Conservation (phyloP, 1,140 invertebrate genomes). For the Philopotamus ludificatus region DNA sequence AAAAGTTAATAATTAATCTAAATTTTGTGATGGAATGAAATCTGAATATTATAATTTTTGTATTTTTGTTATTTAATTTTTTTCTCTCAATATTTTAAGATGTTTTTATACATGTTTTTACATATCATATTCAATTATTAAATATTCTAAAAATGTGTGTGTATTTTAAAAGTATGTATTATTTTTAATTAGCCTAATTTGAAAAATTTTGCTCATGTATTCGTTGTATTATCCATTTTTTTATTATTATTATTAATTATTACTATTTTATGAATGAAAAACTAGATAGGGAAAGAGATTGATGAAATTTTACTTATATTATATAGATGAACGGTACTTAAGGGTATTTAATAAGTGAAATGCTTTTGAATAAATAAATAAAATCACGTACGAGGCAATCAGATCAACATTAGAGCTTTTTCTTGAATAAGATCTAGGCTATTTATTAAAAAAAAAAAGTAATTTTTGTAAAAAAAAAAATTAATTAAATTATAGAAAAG, state of each 20-base stretch:
- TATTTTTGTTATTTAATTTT: too few relatives aligned
- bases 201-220: background rate
- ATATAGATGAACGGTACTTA: background rate
- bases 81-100: too few relatives aligned
- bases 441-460: constrained; percentile 8
- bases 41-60: too few relatives aligned
- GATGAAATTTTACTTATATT: too few relatives aligned
- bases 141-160: too few relatives aligned
- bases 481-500: too few relatives aligned
- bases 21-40: too few relatives aligned
- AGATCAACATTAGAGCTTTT: constrained; percentile 38
- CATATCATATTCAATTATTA: too few relatives aligned
- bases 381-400: constrained; percentile 31
- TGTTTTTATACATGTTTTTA: too few relatives aligned
- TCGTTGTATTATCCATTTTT: background rate
- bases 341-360: background rate
- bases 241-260: too few relatives aligned
- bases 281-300: background rate
- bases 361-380: constrained; percentile 1
- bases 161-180: background rate
- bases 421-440: constrained; percentile 34
- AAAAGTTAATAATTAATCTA: too few relatives aligned
- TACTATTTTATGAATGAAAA: background rate
- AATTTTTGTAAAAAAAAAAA: constrained; percentile 26
- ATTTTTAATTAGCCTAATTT: background rate